Percentiles rank a stretch among this genome's conserved stretches.
These are phyloP conservation scores for Philonicus albiceps DNA, from an alignment of 2,888 invertebrate genomes.

Conservation along the genomic window DNA sequence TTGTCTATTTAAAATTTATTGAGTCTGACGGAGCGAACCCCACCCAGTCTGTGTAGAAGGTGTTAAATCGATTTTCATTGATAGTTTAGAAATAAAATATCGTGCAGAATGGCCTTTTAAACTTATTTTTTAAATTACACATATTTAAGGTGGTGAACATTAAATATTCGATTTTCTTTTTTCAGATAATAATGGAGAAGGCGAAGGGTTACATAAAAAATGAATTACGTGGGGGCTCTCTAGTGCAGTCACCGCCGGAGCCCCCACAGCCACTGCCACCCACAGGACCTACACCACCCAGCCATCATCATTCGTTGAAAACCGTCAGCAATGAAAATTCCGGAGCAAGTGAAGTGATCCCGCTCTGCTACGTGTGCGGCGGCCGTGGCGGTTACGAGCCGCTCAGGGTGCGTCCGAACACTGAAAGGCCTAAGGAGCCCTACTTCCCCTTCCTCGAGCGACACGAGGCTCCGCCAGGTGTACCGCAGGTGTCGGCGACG, in stretches of 20 bases:
- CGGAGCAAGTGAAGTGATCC: slow-evolving; percentile 42
- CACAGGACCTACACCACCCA: slow-evolving; percentile 22
- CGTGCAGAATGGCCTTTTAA: too few species aligned
- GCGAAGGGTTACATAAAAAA: slow-evolving; percentile 77
- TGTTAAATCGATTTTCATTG: too few species aligned
- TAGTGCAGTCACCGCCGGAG: slow-evolving; percentile 51
- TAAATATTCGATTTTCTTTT: slow-evolving; percentile 27
- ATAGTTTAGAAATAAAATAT: too few species aligned
- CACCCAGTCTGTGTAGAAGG: too few species aligned
- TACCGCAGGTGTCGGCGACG: slow-evolving; percentile 61
- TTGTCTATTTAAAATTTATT: too few species aligned
- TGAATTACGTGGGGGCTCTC: slow-evolving; percentile 69
- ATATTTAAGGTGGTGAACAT: background rate
- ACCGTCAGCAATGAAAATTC: slow-evolving; percentile 49
- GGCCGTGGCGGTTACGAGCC: slow-evolving; percentile 72
- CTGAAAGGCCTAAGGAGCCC: slow-evolving; percentile 76
- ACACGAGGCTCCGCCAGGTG: slow-evolving; percentile 83
- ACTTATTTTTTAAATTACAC: too few species aligned
- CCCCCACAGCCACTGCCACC: slow-evolving; percentile 34
- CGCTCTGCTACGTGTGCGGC: slow-evolving; percentile 77
- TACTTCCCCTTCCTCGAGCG: slow-evolving; percentile 92
- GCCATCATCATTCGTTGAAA: slow-evolving; percentile 50
- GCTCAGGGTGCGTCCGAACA: slow-evolving; percentile 72
- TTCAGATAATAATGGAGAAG: slow-evolving; percentile 67
- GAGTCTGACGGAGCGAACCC: too few species aligned